Conservation (phyloP, 2,797 vertebrate genomes). For the Rachycentron canadum region DNA sequence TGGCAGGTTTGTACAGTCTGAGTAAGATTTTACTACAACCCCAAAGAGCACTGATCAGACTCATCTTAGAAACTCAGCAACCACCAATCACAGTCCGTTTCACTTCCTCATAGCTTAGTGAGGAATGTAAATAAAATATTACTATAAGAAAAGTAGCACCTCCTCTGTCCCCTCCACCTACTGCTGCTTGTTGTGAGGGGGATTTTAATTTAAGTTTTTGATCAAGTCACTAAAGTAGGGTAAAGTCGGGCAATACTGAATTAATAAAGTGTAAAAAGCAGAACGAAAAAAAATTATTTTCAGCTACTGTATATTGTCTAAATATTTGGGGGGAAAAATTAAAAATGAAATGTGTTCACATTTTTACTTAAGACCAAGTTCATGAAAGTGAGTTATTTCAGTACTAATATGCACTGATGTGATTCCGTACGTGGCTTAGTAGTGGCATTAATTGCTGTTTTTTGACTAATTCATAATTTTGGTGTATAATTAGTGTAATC, state of each 20-base stretch:
- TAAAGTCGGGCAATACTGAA: too few species aligned
- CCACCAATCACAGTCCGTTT: background rate
- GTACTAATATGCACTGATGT: background rate
- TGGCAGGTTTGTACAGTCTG: constrained; percentile 89
- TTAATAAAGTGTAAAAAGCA: background rate
- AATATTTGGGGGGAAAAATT: background rate
- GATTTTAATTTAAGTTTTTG: background rate
- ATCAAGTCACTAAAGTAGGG: background rate
- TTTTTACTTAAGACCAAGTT: too few species aligned
- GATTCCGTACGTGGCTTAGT: background rate
- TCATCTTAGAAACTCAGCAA: background rate
- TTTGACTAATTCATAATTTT: background rate
- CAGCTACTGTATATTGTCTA: background rate
- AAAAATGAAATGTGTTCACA: too few species aligned
- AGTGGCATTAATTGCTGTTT: background rate
- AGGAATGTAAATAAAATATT: background rate
- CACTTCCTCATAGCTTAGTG: too few species aligned
- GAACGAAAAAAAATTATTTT: too few species aligned
- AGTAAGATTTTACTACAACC: background rate
- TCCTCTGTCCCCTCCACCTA: background rate
- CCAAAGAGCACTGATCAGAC: background rate
- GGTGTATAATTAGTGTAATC: background rate
- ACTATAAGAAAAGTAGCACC: background rate
- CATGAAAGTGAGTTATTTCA: background rate
- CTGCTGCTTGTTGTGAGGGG: background rate